A percentile compares a stretch with the other conserved stretches of the same genome.
Conservation (phyloP, 2,797 vertebrate genomes). For the Geotrypetes seraphini region DNA sequence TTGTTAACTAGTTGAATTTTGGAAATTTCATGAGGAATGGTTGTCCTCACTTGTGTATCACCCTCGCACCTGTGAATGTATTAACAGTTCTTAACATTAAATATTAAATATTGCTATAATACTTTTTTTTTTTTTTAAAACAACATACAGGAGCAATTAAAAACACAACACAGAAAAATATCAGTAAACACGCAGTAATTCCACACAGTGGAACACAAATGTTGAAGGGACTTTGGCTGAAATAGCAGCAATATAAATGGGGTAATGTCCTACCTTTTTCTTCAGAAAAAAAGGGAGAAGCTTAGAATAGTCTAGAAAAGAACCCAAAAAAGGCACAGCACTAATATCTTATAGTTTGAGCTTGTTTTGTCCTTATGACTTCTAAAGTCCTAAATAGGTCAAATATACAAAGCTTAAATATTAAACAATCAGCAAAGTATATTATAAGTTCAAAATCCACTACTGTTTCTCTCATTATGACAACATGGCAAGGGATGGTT, state of each 20-base stretch:
- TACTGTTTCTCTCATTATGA: conserved; percentile 15
- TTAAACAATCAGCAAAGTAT: conserved; percentile 50
- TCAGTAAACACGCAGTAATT: conserved; percentile 23
- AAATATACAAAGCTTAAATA: conserved; percentile 73
- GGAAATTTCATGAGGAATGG: no score
- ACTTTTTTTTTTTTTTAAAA: conserved; percentile 67
- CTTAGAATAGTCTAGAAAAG: conserved; percentile 43
- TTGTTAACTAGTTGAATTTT: no score
- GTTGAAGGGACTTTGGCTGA: conserved; percentile 90
- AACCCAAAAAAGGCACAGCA: conserved; percentile 82
- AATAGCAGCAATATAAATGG: conserved; percentile 72
- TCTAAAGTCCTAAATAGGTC: conserved; percentile 62
- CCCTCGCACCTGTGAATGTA: conserved; percentile 43
- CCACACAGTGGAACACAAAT: conserved; percentile 70
- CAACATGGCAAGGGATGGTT: conserved; percentile 24
- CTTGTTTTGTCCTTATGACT: conserved; percentile 42
- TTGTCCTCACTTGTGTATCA: conserved; percentile 3
- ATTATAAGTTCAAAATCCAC: conserved; percentile 48
- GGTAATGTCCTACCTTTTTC: conserved; percentile 54
- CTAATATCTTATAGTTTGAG: conserved; percentile 56
- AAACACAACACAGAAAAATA: conserved; percentile 23
- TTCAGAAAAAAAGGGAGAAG: conserved; percentile 37
- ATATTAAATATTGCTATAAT: conserved; percentile 93
- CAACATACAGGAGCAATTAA: conserved; percentile 35
- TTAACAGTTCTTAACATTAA: conserved; percentile 62